A percentile compares a stretch with the other conserved stretches of the same genome.
phyloP scores from a whole-genome alignment of 1,140 invertebrate species.

The Drosophila tristis region DNA sequence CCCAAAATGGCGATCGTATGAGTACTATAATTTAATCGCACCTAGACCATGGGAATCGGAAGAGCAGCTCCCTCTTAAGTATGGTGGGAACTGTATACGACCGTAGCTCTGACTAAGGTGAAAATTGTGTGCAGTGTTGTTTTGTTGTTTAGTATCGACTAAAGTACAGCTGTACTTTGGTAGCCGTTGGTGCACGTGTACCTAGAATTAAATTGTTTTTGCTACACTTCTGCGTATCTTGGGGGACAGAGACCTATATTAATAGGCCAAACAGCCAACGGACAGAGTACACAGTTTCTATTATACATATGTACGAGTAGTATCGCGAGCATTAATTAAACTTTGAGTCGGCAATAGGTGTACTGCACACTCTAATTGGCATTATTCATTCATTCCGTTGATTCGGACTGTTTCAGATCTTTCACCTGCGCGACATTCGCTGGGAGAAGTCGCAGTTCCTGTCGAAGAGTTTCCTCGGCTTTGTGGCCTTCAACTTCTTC shows the following conservation, averaged over 20 bases:
- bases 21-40: slow-evolving; percentile 16
- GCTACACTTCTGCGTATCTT: slow-evolving; percentile 16
- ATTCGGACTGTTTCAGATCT: slow-evolving; percentile 87
- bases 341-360: slow-evolving; percentile 18
- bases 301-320: too few species aligned
- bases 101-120: too few species aligned
- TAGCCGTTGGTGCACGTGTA: slow-evolving; percentile 6
- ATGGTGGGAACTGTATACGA: background rate
- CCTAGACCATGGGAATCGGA: background rate
- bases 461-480: slow-evolving; percentile 96
- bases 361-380: slow-evolving; percentile 4
- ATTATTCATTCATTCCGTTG: slow-evolving; percentile 15
- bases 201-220: slow-evolving; percentile 39
- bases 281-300: background rate
- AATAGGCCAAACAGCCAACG: slow-evolving; percentile 5
- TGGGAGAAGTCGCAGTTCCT: slow-evolving; percentile 95
- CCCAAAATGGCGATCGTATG: slow-evolving; percentile 16
- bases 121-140: too few species aligned
- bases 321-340: slow-evolving; percentile 32
- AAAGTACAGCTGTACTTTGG: too few species aligned
- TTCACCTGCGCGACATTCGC: slow-evolving; percentile 94
- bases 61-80: background rate
- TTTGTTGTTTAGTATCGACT: too few species aligned
- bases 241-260: background rate
- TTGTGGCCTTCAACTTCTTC: slow-evolving; percentile 95